A percentile compares a stretch with the other conserved stretches of the same genome.
Conservation (phyloP, 2,113 vertebrate genomes). For the Larimichthys polyactis region DNA sequence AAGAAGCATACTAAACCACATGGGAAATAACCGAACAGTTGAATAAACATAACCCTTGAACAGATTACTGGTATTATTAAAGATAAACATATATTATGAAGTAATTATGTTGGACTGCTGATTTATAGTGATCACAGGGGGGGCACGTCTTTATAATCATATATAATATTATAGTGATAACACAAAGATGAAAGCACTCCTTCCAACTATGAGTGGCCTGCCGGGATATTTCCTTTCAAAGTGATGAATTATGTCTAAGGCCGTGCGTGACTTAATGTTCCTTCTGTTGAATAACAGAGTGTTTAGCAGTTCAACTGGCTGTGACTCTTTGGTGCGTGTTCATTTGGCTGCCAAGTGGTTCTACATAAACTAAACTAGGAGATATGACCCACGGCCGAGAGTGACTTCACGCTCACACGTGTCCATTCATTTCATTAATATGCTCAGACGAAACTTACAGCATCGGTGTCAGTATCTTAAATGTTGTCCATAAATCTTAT, state of each 20-base stretch:
- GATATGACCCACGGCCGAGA: not conserved
- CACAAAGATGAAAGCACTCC: not conserved
- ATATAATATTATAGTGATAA: not conserved
- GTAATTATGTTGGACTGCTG: not conserved
- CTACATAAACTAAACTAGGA: constrained; percentile 3
- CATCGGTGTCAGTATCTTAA: constrained; percentile 47
- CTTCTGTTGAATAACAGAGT: not conserved
- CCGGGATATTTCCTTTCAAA: not conserved
- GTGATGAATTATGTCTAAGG: not conserved
- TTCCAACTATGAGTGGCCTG: not conserved
- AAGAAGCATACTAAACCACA: not conserved
- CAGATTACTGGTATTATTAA: not conserved
- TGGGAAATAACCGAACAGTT: not conserved
- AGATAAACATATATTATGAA: not conserved
- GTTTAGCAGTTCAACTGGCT: not conserved
- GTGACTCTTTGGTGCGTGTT: not conserved
- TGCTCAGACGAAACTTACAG: constrained; percentile 1
- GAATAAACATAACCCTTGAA: not conserved
- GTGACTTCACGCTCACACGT: not conserved
- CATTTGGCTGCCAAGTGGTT: not conserved
- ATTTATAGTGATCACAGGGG: not conserved
- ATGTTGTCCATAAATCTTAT: constrained; percentile 48
- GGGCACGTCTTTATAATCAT: not conserved
- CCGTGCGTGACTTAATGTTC: not conserved
- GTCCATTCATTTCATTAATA: constrained; percentile 22